Evolutionary conservation across 2,888 invertebrate species (phyloP), one percentile per base, ranked within the genome.

Genomic region (Pristionchus entomophagus): DNA sequence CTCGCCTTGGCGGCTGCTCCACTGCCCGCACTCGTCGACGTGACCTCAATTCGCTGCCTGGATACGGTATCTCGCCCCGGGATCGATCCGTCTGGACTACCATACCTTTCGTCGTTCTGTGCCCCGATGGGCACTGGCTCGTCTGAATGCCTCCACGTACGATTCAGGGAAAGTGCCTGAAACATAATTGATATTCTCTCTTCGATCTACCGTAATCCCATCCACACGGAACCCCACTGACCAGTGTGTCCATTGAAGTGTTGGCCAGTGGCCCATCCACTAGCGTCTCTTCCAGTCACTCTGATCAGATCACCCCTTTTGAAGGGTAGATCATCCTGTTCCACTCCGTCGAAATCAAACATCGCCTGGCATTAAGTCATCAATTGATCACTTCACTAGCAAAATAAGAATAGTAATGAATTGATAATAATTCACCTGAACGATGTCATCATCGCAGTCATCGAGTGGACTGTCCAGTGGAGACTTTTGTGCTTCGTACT

Each of bases 1-100:
- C 78, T 78, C 17, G 81, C 81, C 35, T 81, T 81, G 38, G 81
- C 81, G 8, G 81, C 81, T 22, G 81, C 81, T 53, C 81, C 81
- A 41, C 81, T 51, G 29, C 78, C 78, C 0, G 29, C 45, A 49
- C 78, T 78, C 49, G 78, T 78, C 1, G 78, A 78, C 17, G 78
- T 78, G 49, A 78, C 45, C 78, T 78, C 78, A 78, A 78, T 69
- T 69, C 69, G 69, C 35, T 69, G 69, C 69, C 69, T 69, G 69
- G 69, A 69, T 69, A 69, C 69, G 38, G 41, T 69, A 69, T 38
- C 69, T 69, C 62, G 62, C 26, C 5, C 3, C 14, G 49, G 29
- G 26, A 32, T 65, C 35, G 65, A 29, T 78, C 78, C 8, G 22
- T 41, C 17, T 29, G 17, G 5, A 19, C 29, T 78, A 45, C 26